phyloP scores from a whole-genome alignment of 2,113 vertebrate genomes.

The Choloepus hoffmanni region DNA sequence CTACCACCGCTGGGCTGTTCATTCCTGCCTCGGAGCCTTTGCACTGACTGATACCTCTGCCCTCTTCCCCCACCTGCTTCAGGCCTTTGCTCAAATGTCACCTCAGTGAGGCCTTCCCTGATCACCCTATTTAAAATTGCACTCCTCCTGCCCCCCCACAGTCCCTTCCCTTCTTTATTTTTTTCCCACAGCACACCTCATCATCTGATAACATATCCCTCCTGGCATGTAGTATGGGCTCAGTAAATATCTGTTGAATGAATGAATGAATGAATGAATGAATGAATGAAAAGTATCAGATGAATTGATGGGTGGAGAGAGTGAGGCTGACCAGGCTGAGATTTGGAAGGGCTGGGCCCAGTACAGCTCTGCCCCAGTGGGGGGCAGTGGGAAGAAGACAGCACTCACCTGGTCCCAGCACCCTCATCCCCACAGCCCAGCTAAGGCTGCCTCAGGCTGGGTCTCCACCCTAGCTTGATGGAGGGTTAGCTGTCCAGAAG shows the following conservation, averaged over 20 bases:
- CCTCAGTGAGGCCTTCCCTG: neutral
- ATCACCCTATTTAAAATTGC: neutral
- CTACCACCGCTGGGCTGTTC: neutral
- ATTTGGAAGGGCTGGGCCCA: too few relatives aligned
- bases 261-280: neutral
- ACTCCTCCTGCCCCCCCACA: neutral
- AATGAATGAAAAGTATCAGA: neutral
- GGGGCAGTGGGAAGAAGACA: neutral
- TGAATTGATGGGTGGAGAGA: neutral
- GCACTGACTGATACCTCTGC: neutral
- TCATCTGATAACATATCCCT: neutral
- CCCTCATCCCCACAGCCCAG: neutral
- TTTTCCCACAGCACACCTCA: neutral
- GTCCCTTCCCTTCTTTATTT: too few relatives aligned
- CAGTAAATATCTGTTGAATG: neutral
- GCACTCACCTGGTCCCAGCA: neutral
- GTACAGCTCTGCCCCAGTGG: too few relatives aligned
- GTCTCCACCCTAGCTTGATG: too few relatives aligned
- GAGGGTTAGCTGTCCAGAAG: neutral
- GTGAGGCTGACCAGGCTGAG: neutral
- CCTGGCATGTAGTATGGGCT: neutral
- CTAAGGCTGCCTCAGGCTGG: neutral
- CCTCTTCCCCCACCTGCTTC: too few relatives aligned
- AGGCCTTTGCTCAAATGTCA: neutral
- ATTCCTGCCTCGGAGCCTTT: neutral